Percentiles rank a stretch among this genome's conserved stretches.
phyloP scores from a whole-genome alignment of 2,797 vertebrate genomes.

The Phoeniculus purpureus region DNA sequence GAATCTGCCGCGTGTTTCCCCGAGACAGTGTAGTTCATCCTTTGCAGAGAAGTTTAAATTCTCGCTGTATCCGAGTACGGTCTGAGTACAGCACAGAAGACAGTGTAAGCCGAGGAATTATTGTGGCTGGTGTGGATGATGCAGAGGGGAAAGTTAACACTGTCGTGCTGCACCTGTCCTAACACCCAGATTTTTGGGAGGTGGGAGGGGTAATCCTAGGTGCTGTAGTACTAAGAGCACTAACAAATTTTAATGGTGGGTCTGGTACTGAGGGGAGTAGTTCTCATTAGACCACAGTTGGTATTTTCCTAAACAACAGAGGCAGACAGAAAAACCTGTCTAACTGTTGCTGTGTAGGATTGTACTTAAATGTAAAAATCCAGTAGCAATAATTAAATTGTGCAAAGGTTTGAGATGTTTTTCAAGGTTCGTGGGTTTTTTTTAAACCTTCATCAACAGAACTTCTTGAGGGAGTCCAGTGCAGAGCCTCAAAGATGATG shows the following conservation, averaged over 20 bases:
- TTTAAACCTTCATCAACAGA: background rate
- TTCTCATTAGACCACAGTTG: background rate
- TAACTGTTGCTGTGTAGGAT: background rate
- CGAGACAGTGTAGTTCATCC: background rate
- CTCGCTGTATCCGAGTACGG: background rate
- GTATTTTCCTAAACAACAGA: background rate
- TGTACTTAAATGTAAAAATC: background rate
- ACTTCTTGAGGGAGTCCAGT: too few relatives aligned
- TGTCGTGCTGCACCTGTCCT: background rate
- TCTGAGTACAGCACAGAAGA: background rate
- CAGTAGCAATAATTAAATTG: background rate
- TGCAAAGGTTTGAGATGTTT: background rate
- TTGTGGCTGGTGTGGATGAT: background rate
- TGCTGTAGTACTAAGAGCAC: background rate
- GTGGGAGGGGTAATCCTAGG: background rate
- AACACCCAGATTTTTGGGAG: background rate
- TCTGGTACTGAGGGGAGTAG: background rate
- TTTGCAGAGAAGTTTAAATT: background rate
- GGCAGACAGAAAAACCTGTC: background rate
- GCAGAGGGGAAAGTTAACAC: background rate
- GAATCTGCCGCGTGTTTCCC: conserved; percentile 20
- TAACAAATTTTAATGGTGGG: background rate
- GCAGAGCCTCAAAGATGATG: too few relatives aligned
- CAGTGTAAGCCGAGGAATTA: background rate
- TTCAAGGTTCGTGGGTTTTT: background rate